phyloP scores from a whole-genome alignment of 1,140 invertebrate species.

The Zaprionus taronus region DNA sequence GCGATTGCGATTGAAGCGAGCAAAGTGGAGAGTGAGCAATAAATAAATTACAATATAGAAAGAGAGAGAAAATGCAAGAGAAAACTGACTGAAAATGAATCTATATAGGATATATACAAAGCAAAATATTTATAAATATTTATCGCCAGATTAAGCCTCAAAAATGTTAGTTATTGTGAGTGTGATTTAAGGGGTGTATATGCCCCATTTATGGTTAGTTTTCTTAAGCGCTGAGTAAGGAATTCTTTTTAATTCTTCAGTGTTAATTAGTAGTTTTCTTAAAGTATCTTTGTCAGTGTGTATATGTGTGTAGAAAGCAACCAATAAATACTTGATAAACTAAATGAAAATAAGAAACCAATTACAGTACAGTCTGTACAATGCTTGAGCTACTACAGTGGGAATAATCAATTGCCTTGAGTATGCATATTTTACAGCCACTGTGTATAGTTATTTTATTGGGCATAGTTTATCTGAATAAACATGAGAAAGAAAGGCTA shows the following conservation, averaged over 20 bases:
- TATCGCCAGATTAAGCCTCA: neutral
- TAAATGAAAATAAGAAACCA: conserved; percentile 61
- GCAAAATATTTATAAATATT: neutral
- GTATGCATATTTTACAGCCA: neutral
- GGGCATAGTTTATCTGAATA: too few species aligned
- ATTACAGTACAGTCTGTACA: neutral
- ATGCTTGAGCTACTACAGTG: neutral
- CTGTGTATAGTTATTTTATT: neutral
- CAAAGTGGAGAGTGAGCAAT: neutral
- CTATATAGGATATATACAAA: conserved; percentile 9
- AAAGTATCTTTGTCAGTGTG: conserved; percentile 3
- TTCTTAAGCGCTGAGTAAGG: conserved; percentile 14
- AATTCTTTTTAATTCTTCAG: neutral
- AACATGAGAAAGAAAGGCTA: too few species aligned
- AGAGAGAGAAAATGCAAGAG: neutral
- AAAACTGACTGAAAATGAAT: conserved; percentile 8
- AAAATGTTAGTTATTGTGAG: too few species aligned
- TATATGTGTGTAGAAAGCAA: conserved; percentile 60
- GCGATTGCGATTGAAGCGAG: conserved; percentile 4
- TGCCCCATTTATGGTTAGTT: conserved; percentile 10
- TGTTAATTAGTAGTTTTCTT: conserved; percentile 14
- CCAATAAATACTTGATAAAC: conserved; percentile 78
- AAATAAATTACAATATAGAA: conserved; percentile 13
- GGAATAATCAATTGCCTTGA: neutral
- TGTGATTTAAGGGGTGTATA: too few species aligned